Evolutionary conservation across 2,888 invertebrate species (phyloP), one percentile per base, ranked within the genome.

Genomic region (Stenurella melanura): DNA sequence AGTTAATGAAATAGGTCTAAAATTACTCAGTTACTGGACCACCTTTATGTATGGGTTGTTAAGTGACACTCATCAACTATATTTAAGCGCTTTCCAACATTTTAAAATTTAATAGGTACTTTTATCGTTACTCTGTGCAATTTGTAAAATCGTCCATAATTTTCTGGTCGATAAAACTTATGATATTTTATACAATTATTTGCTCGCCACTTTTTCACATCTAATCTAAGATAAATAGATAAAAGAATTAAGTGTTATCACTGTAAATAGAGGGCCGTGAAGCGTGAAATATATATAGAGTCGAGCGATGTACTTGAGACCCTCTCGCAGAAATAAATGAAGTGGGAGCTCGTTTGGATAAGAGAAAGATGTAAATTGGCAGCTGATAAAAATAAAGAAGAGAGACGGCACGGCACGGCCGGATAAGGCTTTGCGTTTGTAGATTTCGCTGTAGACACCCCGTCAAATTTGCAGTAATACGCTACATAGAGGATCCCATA

Each of bases 361-460:
- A 78, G 79, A 83, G 83, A 82, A 83, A 85, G 82, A 85, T 84
- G 85, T 83, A 86, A 85, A 85, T 85, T 83, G 83, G 82, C 83
- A 83, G 79, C 63, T 81, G 83, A 82, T 83, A 85, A 85, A 82
- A 82, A 81, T 80, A 80, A 76, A 82, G 80, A 75, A 78, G 77
- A 73, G 75, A 76, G 77, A 80, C 72, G 75, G 80, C 67, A 80
- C 72, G 75, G 80, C 67, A 75, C 63, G 77, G 66, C 69, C 76
- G 72, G 80, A 84, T 81, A 81, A 80, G 81, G 64, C 69, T 63
- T 75, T 57, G 72, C 64, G 72, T 75, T 61, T 68, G 74, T 73
- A 75, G 74, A 69, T 79, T 71, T 75, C 78, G 61, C 78, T 75
- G 77, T 79, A 81, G 73, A 78, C 76, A 78, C 78, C 77, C 73